Conservation (phyloP, 2,888 invertebrate genomes). For the Bedellia somnulentella region DNA sequence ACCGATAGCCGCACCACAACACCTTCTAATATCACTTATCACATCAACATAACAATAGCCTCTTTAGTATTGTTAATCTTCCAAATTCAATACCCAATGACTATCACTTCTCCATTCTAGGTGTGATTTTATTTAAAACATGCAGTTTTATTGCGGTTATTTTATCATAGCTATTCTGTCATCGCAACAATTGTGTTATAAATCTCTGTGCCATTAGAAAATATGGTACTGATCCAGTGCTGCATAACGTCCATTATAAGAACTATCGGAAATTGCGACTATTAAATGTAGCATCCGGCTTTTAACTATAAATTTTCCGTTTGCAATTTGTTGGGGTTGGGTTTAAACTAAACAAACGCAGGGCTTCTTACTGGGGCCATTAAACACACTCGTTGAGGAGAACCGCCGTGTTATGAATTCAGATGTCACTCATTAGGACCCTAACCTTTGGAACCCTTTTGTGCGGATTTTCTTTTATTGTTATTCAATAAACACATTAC, state of each 20-base stretch:
- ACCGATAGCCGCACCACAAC: constrained; percentile 27
- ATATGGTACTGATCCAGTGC: constrained; percentile 20
- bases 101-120: constrained; percentile 18
- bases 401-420: constrained; percentile 14
- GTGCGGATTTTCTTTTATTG: too few relatives aligned
- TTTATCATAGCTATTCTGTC: too few relatives aligned
- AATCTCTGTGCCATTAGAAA: constrained; percentile 21
- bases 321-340: constrained; percentile 38
- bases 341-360: constrained; percentile 4
- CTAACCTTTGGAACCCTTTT: constrained; percentile 3
- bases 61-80: constrained; percentile 16
- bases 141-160: too few relatives aligned
- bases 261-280: constrained; percentile 50
- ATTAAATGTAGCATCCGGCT: constrained; percentile 48
- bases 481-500: too few relatives aligned
- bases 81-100: constrained; percentile 15
- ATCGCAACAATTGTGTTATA: constrained; percentile 11
- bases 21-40: constrained; percentile 22
- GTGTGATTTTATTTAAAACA: too few relatives aligned
- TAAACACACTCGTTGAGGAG: constrained; percentile 14
- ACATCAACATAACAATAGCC: constrained; percentile 22
- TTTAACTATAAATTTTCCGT: constrained; percentile 58
- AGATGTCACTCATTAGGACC: constrained; percentile 10
- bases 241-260: constrained; percentile 32
- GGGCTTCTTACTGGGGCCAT: constrained; percentile 14